Evolutionary conservation across 2,888 invertebrate genomes (phyloP).

Genomic region (Cephus rjabovi): DNA sequence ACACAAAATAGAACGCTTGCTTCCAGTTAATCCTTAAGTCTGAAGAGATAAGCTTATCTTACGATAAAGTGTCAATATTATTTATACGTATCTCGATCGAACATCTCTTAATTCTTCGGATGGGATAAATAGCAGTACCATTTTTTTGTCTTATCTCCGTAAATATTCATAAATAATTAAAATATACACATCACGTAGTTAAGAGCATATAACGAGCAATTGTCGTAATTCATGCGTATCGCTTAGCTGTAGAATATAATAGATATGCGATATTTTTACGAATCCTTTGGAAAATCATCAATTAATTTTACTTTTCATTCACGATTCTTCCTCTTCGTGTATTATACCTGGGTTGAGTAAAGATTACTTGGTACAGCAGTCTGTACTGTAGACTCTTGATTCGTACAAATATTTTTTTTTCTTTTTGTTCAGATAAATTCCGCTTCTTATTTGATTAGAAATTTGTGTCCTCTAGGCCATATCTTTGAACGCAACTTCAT

Average conservation of each 20-base stretch:
- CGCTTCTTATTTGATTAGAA: background rate
- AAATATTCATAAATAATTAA: background rate
- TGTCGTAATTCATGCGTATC: background rate
- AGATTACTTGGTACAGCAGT: background rate
- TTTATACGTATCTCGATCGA: background rate
- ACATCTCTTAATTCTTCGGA: background rate
- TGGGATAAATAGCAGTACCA: background rate
- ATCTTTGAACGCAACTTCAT: background rate
- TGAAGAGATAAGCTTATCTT: background rate
- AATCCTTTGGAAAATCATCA: background rate
- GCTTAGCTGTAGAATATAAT: background rate
- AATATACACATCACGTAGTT: background rate
- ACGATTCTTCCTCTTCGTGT: background rate
- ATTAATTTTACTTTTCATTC: background rate
- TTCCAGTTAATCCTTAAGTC: background rate
- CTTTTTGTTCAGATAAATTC: background rate
- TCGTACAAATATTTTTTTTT: background rate
- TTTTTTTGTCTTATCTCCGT: background rate
- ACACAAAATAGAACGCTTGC: background rate
- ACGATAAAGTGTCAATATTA: background rate
- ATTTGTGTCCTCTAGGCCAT: background rate
- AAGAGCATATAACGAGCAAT: background rate
- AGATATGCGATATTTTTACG: background rate
- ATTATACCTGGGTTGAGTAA: background rate
- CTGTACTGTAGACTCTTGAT: background rate